Conservation (phyloP, 2,797 vertebrate species). For the Neostethus bicornis region DNA sequence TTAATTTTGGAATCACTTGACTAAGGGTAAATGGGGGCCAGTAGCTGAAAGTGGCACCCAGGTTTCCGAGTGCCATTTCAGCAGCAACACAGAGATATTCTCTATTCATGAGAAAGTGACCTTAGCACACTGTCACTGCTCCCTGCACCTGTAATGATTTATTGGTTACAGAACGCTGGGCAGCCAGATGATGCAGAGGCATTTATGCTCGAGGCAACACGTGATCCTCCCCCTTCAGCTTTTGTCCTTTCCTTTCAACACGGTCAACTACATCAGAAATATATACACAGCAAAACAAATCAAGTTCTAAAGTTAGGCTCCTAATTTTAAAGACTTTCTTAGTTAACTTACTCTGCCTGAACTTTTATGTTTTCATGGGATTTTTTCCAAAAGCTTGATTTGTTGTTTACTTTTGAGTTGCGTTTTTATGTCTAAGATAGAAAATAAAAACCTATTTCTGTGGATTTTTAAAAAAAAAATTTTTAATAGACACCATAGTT, state of each 20-base stretch:
- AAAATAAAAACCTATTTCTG: too few relatives aligned
- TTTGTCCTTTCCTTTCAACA: constrained; percentile 53
- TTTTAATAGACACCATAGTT: too few relatives aligned
- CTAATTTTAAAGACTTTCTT: neutral
- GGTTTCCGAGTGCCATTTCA: constrained; percentile 50
- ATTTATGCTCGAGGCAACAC: constrained; percentile 34
- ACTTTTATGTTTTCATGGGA: too few relatives aligned
- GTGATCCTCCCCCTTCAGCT: constrained; percentile 35
- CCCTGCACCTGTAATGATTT: constrained; percentile 69
- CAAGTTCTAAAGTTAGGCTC: neutral
- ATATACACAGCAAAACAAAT: constrained; percentile 7
- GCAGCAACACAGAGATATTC: constrained; percentile 54
- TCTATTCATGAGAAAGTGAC: constrained; percentile 71
- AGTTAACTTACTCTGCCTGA: neutral
- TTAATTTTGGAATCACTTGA: constrained; percentile 21
- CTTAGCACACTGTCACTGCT: constrained; percentile 63
- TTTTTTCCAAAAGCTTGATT: too few relatives aligned
- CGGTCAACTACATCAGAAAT: constrained; percentile 13
- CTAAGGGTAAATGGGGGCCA: constrained; percentile 36
- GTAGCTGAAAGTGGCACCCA: constrained; percentile 49
- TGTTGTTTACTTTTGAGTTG: too few relatives aligned
- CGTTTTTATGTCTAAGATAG: too few relatives aligned
- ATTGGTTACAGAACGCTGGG: constrained; percentile 57
- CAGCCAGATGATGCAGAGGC: constrained; percentile 36
- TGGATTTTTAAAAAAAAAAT: too few relatives aligned